Base-by-base conservation (phyloP, 2,888 invertebrate genomes). In the Dinocampus coccinellae region DNA sequence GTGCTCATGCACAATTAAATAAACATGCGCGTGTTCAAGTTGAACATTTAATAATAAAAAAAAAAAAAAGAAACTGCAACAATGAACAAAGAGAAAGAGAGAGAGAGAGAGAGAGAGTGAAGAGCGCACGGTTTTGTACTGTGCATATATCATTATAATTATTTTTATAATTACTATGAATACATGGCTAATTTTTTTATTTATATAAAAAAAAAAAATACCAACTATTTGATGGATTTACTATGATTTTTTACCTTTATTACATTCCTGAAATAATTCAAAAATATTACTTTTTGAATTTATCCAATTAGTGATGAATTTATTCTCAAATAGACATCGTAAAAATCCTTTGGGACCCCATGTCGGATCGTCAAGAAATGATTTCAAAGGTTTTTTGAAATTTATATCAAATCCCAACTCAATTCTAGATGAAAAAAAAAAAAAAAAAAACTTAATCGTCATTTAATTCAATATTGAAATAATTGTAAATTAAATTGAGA, bases 161-260 rank as follows among this genome's bases (percentile, higher is more conserved):
- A 79, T 80, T 79, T 83, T 84, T 80, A 78, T 77, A 78, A 83
- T 84, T 83, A 82, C 82, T 83, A 81, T 79, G 83, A 86, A 83
- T 85, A 86, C 83, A 86, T 79, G 78, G 77, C 47, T 47, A 47
- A 84, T 82, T 80, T 82, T 84, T 86, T 85, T 86, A 86, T 85
- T 84, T 85, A 84, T 82, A 83, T 72, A 47, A 80, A 78, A 67
- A 75, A 64, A 29, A 55, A 26, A 16, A 47, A 47, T n/a, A n/a
- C n/a, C n/a, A n/a, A n/a, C 2, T 16, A 1, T 36, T 10, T 53
- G 22, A 11, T 3, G 20, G 11, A 26, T 22, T 22, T 10, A 16
- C 3, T 47, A 16, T 47, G 16, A 7, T 47, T 47, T 47, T 47
- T 47, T 16, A 6, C 1, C 20, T 47, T 20, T n/a, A 16, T 16